phyloP scores from a whole-genome alignment of 2,797 vertebrate genomes.

The Parauchenoglanis ngamensis region DNA sequence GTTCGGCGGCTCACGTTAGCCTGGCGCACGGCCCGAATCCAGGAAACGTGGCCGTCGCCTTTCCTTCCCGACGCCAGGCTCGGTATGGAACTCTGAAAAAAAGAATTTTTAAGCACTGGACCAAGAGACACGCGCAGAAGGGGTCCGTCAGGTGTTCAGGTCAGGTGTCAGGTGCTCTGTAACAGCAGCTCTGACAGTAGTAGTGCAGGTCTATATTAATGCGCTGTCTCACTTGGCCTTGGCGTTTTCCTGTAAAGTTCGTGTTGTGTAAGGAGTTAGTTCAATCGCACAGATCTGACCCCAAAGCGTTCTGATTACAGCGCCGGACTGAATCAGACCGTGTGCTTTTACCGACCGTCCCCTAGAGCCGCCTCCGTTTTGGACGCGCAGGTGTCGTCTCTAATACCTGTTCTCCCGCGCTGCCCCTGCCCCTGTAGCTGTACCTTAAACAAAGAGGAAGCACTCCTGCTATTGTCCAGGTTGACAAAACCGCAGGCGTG shows the following conservation, averaged over 20 bases:
- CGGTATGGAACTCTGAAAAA: neutral
- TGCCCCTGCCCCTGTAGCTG: neutral
- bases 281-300: neutral
- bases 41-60: neutral
- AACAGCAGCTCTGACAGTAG: neutral
- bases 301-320: neutral
- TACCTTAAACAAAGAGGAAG: neutral
- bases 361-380: too few relatives aligned
- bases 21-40: neutral
- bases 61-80: neutral
- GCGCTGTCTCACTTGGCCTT: neutral
- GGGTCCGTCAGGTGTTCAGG: too few relatives aligned
- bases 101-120: neutral
- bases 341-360: neutral
- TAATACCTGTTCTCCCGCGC: neutral
- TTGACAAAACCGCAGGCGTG: neutral
- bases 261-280: too few relatives aligned
- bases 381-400: too few relatives aligned
- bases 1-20: neutral
- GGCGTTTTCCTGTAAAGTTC: too few relatives aligned
- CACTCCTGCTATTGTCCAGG: neutral
- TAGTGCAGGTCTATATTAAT: neutral
- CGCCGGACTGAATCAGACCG: neutral
- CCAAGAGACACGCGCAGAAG: neutral
- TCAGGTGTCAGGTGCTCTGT: too few relatives aligned